Conservation (phyloP, 2,113 vertebrate genomes). For the Psammodynastes pulverulentus region DNA sequence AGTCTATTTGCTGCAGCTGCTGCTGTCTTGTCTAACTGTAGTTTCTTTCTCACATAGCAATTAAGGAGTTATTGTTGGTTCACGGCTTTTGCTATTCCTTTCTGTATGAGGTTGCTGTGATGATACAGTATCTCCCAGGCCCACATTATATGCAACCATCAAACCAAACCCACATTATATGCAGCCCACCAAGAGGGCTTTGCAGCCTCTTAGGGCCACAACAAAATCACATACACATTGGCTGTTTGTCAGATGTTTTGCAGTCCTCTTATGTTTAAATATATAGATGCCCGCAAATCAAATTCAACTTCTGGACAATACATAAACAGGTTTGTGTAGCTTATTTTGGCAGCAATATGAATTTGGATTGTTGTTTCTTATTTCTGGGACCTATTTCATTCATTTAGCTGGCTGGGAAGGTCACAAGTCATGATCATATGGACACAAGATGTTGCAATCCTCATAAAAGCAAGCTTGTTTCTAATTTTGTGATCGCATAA, state of each 20-base stretch:
- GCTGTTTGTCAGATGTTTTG: neutral
- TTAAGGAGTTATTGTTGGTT: constrained; percentile 20
- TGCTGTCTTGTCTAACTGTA: constrained; percentile 22
- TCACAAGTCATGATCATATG: neutral
- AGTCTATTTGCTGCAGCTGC: constrained; percentile 31
- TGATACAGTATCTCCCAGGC: neutral
- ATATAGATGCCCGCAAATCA: neutral
- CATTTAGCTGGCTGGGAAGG: neutral
- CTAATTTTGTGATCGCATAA: neutral
- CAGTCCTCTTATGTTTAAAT: neutral
- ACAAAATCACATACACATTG: neutral
- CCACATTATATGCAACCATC: neutral
- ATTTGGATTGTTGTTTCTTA: neutral
- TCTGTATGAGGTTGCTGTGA: neutral
- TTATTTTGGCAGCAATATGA: neutral
- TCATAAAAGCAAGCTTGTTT: neutral
- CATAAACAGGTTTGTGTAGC: neutral
- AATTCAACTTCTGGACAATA: neutral
- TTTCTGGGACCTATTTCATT: neutral
- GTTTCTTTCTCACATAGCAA: accelerated
- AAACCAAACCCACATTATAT: too few relatives aligned
- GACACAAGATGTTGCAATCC: neutral
- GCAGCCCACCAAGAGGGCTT: neutral
- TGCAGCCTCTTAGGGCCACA: neutral
- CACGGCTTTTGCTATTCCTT: constrained; percentile 15